Base-by-base conservation (phyloP, 2,888 invertebrate genomes). In the Diarsia rubi region DNA sequence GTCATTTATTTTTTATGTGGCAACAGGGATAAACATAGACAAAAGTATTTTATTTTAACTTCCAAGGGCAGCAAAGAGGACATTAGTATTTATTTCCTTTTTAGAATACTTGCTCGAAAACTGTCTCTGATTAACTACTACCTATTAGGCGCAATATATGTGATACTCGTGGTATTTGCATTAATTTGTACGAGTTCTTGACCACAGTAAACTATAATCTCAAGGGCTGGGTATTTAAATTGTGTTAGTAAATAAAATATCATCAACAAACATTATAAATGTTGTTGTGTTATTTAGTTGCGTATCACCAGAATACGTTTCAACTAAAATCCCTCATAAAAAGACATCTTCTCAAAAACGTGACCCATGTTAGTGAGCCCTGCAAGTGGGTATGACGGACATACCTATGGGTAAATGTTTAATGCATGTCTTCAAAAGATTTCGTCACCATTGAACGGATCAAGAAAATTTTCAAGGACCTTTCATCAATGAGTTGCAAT, bases 391-490 rank as follows among this genome's bases (percentile, higher is more conserved):
- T 67, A 70, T 75, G 78, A 75, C 69, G 66, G 24, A 49, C n/a
- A 21, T 65, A 64, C 71, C 59, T 69, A n/a, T 3, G 57, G 62
- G 62, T 84, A 42, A 79, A 84, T 84, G 21, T 85, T 78, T 84
- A 75, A 80, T 80, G 64, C 49, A 47, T 4, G 37, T 59, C 69
- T 75, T 70, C 64, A 52, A 67, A n/a, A 72, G 69, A 75, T 78
- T 73, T 67, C 74, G 78, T 79, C 69, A 73, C 73, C 64, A 71
- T 82, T 73, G 75, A 74, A 84, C 72, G 73, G 64, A 37, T 59
- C 37, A 64, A 74, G 65, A 63, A 74, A 72, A 70, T 74, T 54
- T 42, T 31, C 14, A 65, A 37, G 45, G 59, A 57, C 59, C 63
- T 66, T 57, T 69, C 60, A 73, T 62, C 70, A 73, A 72, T 68